Evolutionary conservation across 37 sponge, comb jelly and placozoan genomes (phyloP).

Genomic region (Hormiphora californensis): DNA sequence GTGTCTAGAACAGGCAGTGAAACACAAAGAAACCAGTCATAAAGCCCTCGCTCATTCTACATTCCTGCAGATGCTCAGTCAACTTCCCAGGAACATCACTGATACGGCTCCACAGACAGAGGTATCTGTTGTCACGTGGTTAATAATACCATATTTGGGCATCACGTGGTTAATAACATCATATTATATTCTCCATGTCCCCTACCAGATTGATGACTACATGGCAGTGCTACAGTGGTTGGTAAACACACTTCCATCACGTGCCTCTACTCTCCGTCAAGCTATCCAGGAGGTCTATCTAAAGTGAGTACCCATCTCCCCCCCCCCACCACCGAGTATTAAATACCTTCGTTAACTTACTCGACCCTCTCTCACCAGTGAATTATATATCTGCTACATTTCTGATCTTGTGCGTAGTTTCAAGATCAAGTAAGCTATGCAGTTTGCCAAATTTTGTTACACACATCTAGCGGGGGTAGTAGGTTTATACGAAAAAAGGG

Average conservation of each 20-base stretch:
- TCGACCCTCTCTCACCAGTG: too few relatives aligned
- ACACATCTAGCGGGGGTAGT: too few relatives aligned
- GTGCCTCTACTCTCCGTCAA: background rate
- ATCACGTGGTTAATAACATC: too few relatives aligned
- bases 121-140: background rate
- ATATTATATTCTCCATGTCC: background rate
- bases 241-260: background rate
- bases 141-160: background rate
- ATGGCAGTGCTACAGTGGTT: background rate
- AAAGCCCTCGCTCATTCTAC: slow-evolving; percentile 44
- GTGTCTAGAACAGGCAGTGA: slow-evolving; percentile 37
- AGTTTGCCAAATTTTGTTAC: too few relatives aligned
- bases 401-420: too few relatives aligned
- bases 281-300: slow-evolving; percentile 17
- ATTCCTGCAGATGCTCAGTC: slow-evolving; percentile 21
- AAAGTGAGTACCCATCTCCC: slow-evolving; percentile 23
- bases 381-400: too few relatives aligned
- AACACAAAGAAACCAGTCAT: slow-evolving; percentile 48
- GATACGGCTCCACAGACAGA: background rate
- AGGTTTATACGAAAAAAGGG: too few relatives aligned
- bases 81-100: slow-evolving; percentile 10
- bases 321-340: too few relatives aligned
- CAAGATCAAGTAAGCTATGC: too few relatives aligned
- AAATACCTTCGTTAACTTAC: too few relatives aligned
- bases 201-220: background rate